phyloP scores from a whole-genome alignment of 2,888 invertebrate species.

The Vandiemenella viatica region DNA sequence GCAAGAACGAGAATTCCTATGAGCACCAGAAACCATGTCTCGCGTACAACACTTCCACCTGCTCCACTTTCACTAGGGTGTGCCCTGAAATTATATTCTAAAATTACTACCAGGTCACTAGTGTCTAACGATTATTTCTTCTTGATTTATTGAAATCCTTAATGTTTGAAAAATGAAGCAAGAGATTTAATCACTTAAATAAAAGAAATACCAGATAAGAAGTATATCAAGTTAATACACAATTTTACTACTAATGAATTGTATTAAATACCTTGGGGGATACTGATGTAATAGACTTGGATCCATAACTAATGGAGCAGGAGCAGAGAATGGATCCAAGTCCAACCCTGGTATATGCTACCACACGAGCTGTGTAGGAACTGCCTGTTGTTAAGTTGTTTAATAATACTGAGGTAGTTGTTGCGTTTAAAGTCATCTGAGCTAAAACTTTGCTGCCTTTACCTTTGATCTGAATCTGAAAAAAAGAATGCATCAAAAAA shows the following conservation, averaged over 20 bases:
- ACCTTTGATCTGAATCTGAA: constrained; percentile 45
- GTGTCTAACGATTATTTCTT: no score
- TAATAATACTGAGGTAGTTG: constrained; percentile 76
- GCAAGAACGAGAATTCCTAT: constrained; percentile 44
- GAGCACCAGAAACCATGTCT: constrained; percentile 59
- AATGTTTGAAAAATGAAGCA: no score
- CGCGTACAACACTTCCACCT: constrained; percentile 36
- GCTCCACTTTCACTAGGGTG: constrained; percentile 31
- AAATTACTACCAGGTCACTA: no score
- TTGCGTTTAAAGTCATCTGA: constrained; percentile 73
- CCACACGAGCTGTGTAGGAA: constrained; percentile 75
- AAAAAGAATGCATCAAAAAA: constrained; percentile 7
- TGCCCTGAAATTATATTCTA: constrained; percentile 23
- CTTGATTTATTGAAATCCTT: no score
- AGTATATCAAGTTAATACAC: no score
- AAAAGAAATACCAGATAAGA: no score
- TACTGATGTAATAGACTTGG: constrained; percentile 28
- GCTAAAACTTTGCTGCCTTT: constrained; percentile 51
- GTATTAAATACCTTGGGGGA: constrained; percentile 17
- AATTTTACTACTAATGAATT: no score
- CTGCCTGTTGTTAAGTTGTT: constrained; percentile 76
- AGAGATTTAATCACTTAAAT: no score
- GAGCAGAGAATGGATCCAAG: constrained; percentile 74
- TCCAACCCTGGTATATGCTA: constrained; percentile 76
- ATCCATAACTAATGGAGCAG: constrained; percentile 57